Percentiles rank a stretch among this genome's conserved stretches.
Evolutionary conservation across 2,113 vertebrate species (phyloP).

Genomic region (Nannobrachium achirus): DNA sequence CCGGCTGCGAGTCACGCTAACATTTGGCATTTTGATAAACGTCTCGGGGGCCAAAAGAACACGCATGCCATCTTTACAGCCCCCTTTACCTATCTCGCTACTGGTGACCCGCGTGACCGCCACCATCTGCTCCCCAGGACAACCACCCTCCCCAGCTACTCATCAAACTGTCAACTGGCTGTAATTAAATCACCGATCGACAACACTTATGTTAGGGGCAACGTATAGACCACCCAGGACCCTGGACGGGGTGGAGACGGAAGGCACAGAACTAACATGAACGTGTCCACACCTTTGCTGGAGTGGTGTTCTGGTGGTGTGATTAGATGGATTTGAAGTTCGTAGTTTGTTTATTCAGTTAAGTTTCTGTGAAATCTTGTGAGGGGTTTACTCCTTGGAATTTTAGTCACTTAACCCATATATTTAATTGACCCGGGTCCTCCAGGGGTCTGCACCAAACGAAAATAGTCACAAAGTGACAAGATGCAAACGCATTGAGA

Average conservation of each 20-base stretch:
- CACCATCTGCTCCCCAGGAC: constrained; percentile 5
- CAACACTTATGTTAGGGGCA: constrained; percentile 36
- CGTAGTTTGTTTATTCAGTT: background rate
- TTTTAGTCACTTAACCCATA: too few species aligned
- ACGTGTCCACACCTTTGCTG: background rate
- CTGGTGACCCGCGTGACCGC: constrained; percentile 12
- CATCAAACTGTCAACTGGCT: constrained; percentile 78
- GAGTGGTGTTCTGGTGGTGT: constrained; percentile 1
- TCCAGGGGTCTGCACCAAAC: too few species aligned
- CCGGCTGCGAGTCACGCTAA: constrained; percentile 38
- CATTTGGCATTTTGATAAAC: constrained; percentile 73
- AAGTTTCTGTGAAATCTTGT: background rate
- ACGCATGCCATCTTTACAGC: constrained; percentile 18
- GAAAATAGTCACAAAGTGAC: too few species aligned
- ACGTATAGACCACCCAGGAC: constrained; percentile 1
- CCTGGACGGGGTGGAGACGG: constrained; percentile 13
- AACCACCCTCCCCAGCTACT: constrained; percentile 22
- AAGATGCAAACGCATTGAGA: too few species aligned
- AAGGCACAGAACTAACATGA: background rate
- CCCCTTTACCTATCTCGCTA: constrained; percentile 5
- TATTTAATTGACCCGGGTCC: too few species aligned
- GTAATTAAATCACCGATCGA: constrained; percentile 66
- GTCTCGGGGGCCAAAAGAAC: constrained; percentile 29
- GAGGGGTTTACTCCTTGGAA: background rate
- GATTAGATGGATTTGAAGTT: background rate